These are phyloP conservation scores for Tenthredo scrophulariae DNA, from an alignment of 2,888 invertebrate species.

Conservation along the genomic window DNA sequence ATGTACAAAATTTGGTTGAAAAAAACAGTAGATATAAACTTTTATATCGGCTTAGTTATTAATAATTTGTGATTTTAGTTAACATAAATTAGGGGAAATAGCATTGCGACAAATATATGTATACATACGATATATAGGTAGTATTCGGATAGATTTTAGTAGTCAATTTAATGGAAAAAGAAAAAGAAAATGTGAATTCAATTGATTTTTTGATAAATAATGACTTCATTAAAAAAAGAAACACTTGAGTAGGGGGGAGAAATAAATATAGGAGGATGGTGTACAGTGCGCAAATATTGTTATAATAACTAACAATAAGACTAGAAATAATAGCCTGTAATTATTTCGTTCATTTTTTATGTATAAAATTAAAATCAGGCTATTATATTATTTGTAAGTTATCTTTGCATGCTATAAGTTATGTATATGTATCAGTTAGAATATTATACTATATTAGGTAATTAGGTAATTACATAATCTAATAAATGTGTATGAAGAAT, in stretches of 20 bases:
- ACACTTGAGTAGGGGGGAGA: too few relatives aligned
- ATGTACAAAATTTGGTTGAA: slow-evolving; percentile 71
- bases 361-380: slow-evolving; percentile 15
- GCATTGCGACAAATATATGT: not conserved
- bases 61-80: slow-evolving; percentile 57
- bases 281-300: not conserved
- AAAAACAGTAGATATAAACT: slow-evolving; percentile 70
- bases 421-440: not conserved
- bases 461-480: not conserved
- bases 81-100: slow-evolving; percentile 63
- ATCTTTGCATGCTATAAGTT: slow-evolving; percentile 33
- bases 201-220: too few relatives aligned
- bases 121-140: not conserved
- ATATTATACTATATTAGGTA: not conserved
- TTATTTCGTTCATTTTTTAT: not conserved
- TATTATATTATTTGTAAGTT: slow-evolving; percentile 31
- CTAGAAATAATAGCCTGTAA: slow-evolving; percentile 14
- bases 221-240: too few relatives aligned
- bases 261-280: not conserved
- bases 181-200: too few relatives aligned
- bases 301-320: slow-evolving; percentile 25
- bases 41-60: slow-evolving; percentile 65
- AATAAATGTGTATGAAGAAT: not conserved
- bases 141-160: not conserved
- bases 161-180: not conserved